Conservation (phyloP, 92 coral and sea anemone species). For the Hydrozoanthus gracilis region DNA sequence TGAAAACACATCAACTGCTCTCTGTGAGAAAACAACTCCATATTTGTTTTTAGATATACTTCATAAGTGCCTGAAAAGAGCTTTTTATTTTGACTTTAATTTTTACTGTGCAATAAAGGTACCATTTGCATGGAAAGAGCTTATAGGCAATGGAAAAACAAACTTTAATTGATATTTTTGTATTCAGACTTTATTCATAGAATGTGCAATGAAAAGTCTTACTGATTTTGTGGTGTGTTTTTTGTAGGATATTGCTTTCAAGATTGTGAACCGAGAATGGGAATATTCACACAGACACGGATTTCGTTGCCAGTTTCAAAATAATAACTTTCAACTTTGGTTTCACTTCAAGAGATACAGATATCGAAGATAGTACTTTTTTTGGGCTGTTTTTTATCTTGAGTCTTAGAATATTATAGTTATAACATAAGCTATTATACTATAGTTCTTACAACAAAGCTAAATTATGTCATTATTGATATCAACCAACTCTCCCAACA, state of each 20-base stretch:
- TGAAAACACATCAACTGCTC: too few species aligned
- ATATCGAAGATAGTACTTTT: slow-evolving; percentile 77
- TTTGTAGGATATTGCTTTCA: slow-evolving; percentile 94
- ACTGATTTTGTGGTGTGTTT: not conserved
- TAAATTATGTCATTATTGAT: not conserved
- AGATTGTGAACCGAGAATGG: slow-evolving; percentile 98
- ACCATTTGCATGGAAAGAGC: too few species aligned
- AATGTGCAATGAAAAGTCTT: too few species aligned
- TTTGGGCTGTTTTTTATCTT: not conserved
- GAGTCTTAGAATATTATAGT: not conserved
- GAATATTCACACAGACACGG: slow-evolving; percentile 98
- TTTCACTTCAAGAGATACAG: slow-evolving; percentile 97
- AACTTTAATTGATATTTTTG: too few species aligned
- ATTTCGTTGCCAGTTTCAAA: slow-evolving; percentile 96
- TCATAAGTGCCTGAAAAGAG: too few species aligned
- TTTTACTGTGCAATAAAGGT: too few species aligned
- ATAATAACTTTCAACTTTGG: slow-evolving; percentile 97
- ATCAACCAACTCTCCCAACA: too few species aligned
- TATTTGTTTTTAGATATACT: too few species aligned
- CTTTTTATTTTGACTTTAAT: too few species aligned
- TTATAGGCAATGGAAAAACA: too few species aligned
- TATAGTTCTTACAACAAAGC: not conserved
- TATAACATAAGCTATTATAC: not conserved
- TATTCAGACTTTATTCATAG: too few species aligned
- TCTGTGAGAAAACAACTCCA: too few species aligned